These are phyloP conservation scores for Aphaenogaster floridana DNA, from an alignment of 1,140 invertebrate genomes.

Conservation along the genomic window DNA sequence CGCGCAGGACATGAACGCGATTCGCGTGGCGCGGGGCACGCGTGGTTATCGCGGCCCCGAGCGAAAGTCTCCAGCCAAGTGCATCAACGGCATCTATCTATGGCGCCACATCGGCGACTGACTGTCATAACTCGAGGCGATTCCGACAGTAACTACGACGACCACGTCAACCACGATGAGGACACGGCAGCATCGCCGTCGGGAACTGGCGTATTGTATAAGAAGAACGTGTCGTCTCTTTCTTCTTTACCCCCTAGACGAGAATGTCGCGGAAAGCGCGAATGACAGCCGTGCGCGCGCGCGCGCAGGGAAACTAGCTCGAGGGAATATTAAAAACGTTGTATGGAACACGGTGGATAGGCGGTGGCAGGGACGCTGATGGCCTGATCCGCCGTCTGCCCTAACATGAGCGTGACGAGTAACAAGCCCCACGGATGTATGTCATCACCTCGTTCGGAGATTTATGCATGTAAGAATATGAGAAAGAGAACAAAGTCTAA, in stretches of 20 bases:
- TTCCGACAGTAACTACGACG: slow-evolving; percentile 26
- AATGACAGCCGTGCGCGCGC: slow-evolving; percentile 76
- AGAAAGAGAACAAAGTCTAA: background rate
- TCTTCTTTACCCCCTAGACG: slow-evolving; percentile 40
- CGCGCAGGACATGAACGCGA: slow-evolving; percentile 29
- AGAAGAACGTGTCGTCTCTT: slow-evolving; percentile 61
- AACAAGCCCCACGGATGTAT: slow-evolving; percentile 80
- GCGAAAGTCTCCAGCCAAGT: slow-evolving; percentile 53
- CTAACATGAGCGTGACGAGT: slow-evolving; percentile 73
- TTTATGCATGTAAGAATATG: slow-evolving; percentile 1
- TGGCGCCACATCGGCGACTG: slow-evolving; percentile 39
- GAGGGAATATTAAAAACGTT: slow-evolving; percentile 83
- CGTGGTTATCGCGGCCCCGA: slow-evolving; percentile 67
- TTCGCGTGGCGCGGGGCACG: slow-evolving; percentile 43
- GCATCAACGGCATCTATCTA: slow-evolving; percentile 12
- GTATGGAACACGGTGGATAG: slow-evolving; percentile 63
- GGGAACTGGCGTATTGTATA: slow-evolving; percentile 71
- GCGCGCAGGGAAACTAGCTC: slow-evolving; percentile 80
- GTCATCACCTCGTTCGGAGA: slow-evolving; percentile 70
- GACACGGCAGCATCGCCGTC: slow-evolving; percentile 52
- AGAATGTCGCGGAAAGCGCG: slow-evolving; percentile 62
- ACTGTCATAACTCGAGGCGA: slow-evolving; percentile 60
- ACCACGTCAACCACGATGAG: slow-evolving; percentile 41
- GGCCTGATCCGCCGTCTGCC: slow-evolving; percentile 66
- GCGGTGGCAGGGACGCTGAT: slow-evolving; percentile 52